Evolutionary conservation across 2,113 vertebrate genomes (phyloP).

Genomic region (Rhea americana): DNA sequence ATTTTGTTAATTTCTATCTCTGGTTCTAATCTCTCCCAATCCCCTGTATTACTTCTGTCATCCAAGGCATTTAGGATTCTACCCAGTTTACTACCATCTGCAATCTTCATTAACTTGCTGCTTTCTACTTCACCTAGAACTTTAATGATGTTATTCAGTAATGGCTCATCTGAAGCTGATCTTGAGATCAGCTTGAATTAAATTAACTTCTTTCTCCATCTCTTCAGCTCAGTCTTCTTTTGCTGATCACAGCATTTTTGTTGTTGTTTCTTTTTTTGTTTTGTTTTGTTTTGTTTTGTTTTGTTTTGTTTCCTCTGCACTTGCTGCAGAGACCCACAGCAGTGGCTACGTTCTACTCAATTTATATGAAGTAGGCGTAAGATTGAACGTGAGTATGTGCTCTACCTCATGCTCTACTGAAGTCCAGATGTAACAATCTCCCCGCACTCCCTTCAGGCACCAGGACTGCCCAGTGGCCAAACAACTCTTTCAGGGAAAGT

Average conservation of each 20-base stretch:
- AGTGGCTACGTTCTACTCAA: not conserved
- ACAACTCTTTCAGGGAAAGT: not conserved
- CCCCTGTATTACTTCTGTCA: conserved; percentile 44
- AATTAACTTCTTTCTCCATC: conserved; percentile 35
- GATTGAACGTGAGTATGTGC: not conserved
- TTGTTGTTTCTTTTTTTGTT: not conserved
- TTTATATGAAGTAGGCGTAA: not conserved
- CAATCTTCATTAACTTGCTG: conserved; percentile 46
- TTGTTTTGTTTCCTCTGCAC: not conserved
- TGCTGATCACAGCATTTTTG: not conserved
- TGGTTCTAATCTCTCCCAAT: conserved; percentile 58
- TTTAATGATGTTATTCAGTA: conserved; percentile 50
- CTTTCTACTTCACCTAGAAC: conserved; percentile 47
- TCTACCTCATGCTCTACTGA: accelerated
- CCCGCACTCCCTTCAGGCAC: not conserved
- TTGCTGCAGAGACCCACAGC: not conserved
- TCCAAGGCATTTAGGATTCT: conserved; percentile 20
- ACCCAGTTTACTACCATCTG: conserved; percentile 46
- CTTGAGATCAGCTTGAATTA: conserved; percentile 32
- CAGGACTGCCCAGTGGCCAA: not conserved
- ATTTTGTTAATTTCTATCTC: conserved; percentile 53
- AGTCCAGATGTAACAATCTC: not conserved
- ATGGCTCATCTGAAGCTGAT: conserved; percentile 35
- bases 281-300: not conserved
- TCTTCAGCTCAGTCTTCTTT: not conserved